Evolutionary conservation across 2,113 vertebrate genomes (phyloP), one percentile per base, ranked within the genome.

Genomic region (Cottus gobio): DNA sequence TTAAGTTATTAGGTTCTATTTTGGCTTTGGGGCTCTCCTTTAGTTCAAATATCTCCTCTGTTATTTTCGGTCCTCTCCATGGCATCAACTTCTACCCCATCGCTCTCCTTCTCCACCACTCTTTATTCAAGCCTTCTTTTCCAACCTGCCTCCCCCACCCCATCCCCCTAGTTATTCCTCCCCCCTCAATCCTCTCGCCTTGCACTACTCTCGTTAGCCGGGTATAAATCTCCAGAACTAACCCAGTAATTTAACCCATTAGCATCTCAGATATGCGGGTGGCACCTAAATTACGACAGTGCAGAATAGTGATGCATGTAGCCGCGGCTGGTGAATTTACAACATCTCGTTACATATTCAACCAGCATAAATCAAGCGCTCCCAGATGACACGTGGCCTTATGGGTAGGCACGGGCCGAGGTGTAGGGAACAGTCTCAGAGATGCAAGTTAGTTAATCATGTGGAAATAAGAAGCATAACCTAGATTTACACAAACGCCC

Each of bases 261-360:
- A 97, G 95, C 95, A 95, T 95, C 94, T 92, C 92, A 94, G 94
- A 92, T 91, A 90, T 85, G 93, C 96, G 95, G 93, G 90, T 56
- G 95, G 85, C 93, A 92, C 95, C 95, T 93, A 94, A 92, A 94
- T 95, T 95, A 95, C 87, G 93, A 93, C 92, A 61, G 77, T 83
- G 82, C 79, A 82, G 89, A 84, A 90, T 84, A 65, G 90, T 88
- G 90, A 85, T 88, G 89, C 85, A 85, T 93, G 90, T 93, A 93
- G 96, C 95, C 93, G 93, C 93, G 94, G 94, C 87, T 76, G 95
- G 95, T 94, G 83, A 95, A 98, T 97, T 97, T 96, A 97, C 96
- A 95, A 96, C 96, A 94, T 91, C 95, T 89, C 81, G 96, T 97
- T 97, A 95, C 97, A 97, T 91, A 97, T 97, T 97, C 96, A 96